Evolutionary conservation across 1,140 invertebrate species (phyloP).

Genomic region (Protaetia brevitarsis): DNA sequence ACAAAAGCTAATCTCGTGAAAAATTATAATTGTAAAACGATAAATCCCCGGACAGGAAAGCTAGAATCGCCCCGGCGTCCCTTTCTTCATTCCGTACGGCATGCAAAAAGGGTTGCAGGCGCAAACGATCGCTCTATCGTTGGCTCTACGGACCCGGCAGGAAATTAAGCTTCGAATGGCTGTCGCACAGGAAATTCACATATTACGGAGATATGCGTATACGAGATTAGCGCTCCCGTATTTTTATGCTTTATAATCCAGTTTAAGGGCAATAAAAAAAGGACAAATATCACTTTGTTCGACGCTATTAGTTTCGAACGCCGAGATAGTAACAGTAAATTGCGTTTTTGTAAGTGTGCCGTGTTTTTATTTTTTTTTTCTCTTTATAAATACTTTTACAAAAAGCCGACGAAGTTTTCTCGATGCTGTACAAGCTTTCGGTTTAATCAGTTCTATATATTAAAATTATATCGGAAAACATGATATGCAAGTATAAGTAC

Average conservation of each 20-base stretch:
- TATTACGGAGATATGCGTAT: constrained; percentile 21
- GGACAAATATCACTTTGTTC: background rate
- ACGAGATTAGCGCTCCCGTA: constrained; percentile 8
- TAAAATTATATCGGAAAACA: too few species aligned
- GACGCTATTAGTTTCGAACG: constrained; percentile 10
- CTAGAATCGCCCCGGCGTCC: background rate
- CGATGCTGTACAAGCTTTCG: too few species aligned
- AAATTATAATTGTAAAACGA: background rate
- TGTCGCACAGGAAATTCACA: constrained; percentile 32
- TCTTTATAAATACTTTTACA: too few species aligned
- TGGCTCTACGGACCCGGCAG: constrained; percentile 22
- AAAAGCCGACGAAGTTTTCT: too few species aligned
- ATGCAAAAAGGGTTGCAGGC: background rate
- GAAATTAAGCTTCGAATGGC: constrained; percentile 29
- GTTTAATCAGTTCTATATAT: too few species aligned
- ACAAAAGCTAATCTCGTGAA: background rate
- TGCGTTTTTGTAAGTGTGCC: background rate
- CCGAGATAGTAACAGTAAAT: constrained; percentile 6
- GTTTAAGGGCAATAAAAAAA: constrained; percentile 18
- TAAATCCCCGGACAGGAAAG: background rate
- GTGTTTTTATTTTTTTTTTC: too few species aligned
- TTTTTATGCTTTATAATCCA: constrained; percentile 19
- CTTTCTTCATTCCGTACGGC: background rate
- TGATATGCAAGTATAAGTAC: too few species aligned
- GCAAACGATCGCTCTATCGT: constrained; percentile 1